Percentiles rank a stretch among this genome's conserved stretches.
phyloP scores from a whole-genome alignment of 1,140 invertebrate species.

The Bombyx mandarina region DNA sequence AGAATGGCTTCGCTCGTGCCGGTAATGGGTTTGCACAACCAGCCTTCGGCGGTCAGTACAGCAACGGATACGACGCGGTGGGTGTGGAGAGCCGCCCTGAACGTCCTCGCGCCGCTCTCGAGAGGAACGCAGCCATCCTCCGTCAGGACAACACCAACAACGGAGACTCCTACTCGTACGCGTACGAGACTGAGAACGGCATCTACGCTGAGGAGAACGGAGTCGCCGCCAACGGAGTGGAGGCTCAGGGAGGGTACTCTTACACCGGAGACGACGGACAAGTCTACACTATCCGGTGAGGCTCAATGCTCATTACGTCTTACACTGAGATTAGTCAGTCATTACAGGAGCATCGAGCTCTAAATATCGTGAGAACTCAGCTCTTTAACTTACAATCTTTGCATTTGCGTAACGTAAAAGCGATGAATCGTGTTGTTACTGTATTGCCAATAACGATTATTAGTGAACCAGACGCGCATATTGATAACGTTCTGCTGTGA shows the following conservation, averaged over 20 bases:
- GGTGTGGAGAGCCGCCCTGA: constrained; percentile 13
- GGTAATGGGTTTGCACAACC: too few species aligned
- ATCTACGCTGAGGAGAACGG: constrained; percentile 52
- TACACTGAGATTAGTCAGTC: not conserved
- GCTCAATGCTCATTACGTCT: not conserved
- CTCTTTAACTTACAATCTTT: too few species aligned
- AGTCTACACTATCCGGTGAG: constrained; percentile 48
- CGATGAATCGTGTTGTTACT: not conserved
- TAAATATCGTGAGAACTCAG: too few species aligned
- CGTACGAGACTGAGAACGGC: constrained; percentile 57
- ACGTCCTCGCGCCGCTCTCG: constrained; percentile 41
- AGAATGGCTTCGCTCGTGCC: not conserved
- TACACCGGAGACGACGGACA: constrained; percentile 76
- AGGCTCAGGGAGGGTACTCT: constrained; percentile 44
- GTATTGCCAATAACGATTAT: not conserved
- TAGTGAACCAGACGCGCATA: not conserved
- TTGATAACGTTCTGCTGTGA: not conserved
- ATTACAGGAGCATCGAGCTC: too few species aligned
- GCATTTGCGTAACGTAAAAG: too few species aligned
- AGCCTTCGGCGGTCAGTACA: too few species aligned
- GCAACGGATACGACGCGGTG: too few species aligned
- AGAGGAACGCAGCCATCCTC: constrained; percentile 44
- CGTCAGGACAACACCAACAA: constrained; percentile 41
- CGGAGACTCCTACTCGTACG: constrained; percentile 49
- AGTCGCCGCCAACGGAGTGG: constrained; percentile 49